phyloP scores from a whole-genome alignment of 2,113 vertebrate species.

The Strix uralensis region DNA sequence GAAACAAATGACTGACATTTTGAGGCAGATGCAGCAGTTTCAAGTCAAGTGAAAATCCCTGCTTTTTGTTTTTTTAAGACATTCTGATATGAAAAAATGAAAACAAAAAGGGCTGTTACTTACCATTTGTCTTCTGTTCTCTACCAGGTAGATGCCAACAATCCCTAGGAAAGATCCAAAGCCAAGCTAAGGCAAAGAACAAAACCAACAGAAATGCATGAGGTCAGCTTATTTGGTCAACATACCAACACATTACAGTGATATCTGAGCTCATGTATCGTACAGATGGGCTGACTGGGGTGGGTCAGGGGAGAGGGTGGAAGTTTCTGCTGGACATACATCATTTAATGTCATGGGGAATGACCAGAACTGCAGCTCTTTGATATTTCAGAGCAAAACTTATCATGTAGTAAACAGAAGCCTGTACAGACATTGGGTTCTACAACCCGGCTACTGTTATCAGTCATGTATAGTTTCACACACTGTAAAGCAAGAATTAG shows the following conservation, averaged over 20 bases:
- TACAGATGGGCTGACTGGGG: background rate
- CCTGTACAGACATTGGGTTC: fast-evolving
- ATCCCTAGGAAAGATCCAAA: constrained; percentile 93
- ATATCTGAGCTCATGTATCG: background rate
- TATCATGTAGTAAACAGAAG: background rate
- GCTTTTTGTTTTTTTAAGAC: background rate
- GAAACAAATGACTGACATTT: background rate
- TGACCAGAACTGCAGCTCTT: background rate
- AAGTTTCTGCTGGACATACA: background rate
- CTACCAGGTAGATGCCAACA: constrained; percentile 88
- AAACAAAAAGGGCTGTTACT: constrained; percentile 46
- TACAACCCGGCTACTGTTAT: background rate
- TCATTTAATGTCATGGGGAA: background rate
- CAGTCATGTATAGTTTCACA: background rate
- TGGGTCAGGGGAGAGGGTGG: background rate
- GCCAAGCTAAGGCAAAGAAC: constrained; percentile 82
- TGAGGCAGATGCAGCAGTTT: background rate
- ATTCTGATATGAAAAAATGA: fast-evolving
- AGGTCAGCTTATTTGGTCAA: background rate
- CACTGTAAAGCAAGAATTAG: background rate
- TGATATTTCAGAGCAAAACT: background rate
- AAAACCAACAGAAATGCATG: constrained; percentile 38
- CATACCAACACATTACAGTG: background rate
- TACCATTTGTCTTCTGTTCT: constrained; percentile 95
- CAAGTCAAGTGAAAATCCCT: background rate